phyloP scores from a whole-genome alignment of 2,888 invertebrate genomes.

The Ethmia dodecea region DNA sequence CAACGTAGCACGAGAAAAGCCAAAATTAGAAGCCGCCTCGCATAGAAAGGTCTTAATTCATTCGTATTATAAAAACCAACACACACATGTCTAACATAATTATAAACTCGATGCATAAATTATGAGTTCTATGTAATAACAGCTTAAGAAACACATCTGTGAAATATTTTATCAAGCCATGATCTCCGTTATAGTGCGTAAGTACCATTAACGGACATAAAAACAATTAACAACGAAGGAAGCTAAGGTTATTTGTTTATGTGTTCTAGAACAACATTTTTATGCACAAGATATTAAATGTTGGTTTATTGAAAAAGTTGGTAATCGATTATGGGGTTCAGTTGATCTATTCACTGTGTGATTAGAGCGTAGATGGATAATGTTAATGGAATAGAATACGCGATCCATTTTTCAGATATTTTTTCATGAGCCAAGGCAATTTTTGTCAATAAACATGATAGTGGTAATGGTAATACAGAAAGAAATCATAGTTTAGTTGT shows the following conservation, averaged over 20 bases:
- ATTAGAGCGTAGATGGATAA: no score
- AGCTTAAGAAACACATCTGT: conserved; percentile 50
- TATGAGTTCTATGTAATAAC: conserved; percentile 51
- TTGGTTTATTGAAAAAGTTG: conserved; percentile 22
- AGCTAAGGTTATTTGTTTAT: conserved; percentile 10
- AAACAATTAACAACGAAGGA: conserved; percentile 20
- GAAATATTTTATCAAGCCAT: conserved; percentile 53
- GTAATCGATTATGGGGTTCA: conserved; percentile 9
- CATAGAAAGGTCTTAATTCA: not conserved
- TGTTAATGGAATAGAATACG: no score
- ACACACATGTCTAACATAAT: conserved; percentile 47
- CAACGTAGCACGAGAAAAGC: no score
- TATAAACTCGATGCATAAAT: conserved; percentile 61
- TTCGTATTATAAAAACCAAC: conserved; percentile 7
- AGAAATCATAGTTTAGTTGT: no score
- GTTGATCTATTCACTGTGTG: no score
- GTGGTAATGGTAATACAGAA: no score
- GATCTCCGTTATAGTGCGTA: conserved; percentile 33
- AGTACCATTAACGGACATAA: conserved; percentile 19
- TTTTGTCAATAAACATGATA: no score
- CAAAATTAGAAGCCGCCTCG: no score
- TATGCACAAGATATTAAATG: conserved; percentile 6
- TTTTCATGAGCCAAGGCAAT: no score
- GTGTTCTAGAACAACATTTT: not conserved
- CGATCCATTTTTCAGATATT: no score